phyloP scores from a whole-genome alignment of 30 jellyfish, hydroid and myxozoan genomes.

The Morbakka virulenta region DNA sequence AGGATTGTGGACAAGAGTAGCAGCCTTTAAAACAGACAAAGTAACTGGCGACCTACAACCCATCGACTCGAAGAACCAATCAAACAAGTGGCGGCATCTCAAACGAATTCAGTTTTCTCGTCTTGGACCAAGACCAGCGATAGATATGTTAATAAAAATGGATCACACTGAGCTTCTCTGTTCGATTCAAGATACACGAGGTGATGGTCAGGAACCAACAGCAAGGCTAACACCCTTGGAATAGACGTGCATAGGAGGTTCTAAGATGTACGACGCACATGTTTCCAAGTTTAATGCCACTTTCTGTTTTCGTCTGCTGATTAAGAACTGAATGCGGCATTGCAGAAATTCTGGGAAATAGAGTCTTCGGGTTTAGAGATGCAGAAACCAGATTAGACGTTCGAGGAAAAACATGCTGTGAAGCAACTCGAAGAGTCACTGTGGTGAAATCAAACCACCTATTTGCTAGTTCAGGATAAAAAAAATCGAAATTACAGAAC shows the following conservation, averaged over 20 bases:
- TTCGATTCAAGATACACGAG: background rate
- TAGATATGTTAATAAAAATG: background rate
- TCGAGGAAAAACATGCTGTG: background rate
- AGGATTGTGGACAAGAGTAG: too few species aligned
- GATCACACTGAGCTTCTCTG: conserved; percentile 7
- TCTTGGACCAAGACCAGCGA: background rate
- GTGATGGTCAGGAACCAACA: background rate
- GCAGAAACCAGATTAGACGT: background rate
- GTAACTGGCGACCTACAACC: conserved; percentile 20
- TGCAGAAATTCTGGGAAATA: background rate
- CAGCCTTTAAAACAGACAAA: conserved; percentile 29
- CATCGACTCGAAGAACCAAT: background rate
- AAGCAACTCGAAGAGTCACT: background rate
- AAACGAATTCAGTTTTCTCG: too few species aligned
- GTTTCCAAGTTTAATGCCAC: too few species aligned
- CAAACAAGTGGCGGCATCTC: background rate
- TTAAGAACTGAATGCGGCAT: background rate
- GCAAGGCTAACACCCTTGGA: background rate
- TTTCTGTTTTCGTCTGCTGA: too few species aligned
- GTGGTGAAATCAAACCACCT: too few species aligned
- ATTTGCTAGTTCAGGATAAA: too few species aligned
- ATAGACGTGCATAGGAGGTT: too few species aligned
- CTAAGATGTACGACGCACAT: too few species aligned
- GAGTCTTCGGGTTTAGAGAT: too few species aligned
- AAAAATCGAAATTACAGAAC: too few species aligned